Evolutionary conservation across 64 coral and sea anemone genomes (phyloP).

Genomic region (Stichodactyla helianthus): DNA sequence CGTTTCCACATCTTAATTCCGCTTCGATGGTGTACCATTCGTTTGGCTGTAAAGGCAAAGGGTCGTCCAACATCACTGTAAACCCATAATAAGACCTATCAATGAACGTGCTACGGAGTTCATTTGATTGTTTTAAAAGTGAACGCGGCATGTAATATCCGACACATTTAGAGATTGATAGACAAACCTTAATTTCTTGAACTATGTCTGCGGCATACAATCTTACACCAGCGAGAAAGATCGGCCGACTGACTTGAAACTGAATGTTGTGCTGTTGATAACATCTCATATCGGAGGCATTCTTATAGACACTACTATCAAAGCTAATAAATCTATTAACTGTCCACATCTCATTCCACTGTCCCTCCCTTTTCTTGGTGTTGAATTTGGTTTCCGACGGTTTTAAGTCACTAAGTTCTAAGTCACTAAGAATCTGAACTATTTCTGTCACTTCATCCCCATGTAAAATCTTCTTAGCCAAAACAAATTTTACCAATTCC

Average conservation of each 20-base stretch:
- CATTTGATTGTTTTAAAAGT: too few relatives aligned
- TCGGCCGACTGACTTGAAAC: not conserved
- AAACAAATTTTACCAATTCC: too few relatives aligned
- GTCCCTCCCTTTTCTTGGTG: not conserved
- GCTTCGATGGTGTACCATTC: not conserved
- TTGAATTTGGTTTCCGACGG: not conserved
- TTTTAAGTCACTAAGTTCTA: too few relatives aligned
- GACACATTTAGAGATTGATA: not conserved
- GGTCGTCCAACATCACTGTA: not conserved
- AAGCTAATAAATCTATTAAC: not conserved
- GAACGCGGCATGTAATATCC: not conserved
- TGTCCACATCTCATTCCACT: not conserved
- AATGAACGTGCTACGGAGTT: not conserved
- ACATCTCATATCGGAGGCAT: fast-evolving
- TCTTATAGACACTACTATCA: not conserved
- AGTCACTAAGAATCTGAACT: not conserved
- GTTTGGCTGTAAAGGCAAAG: not conserved
- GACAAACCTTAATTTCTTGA: not conserved
- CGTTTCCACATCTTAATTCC: not conserved
- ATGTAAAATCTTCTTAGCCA: too few relatives aligned
- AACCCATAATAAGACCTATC: not conserved
- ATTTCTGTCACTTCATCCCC: not conserved
- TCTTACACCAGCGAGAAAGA: not conserved
- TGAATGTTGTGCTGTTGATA: not conserved
- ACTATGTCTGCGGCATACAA: not conserved